Percentiles rank a stretch among this genome's conserved stretches.
These are phyloP conservation scores for Thereva nobilitata DNA, from an alignment of 2,888 invertebrate species.

Conservation along the genomic window DNA sequence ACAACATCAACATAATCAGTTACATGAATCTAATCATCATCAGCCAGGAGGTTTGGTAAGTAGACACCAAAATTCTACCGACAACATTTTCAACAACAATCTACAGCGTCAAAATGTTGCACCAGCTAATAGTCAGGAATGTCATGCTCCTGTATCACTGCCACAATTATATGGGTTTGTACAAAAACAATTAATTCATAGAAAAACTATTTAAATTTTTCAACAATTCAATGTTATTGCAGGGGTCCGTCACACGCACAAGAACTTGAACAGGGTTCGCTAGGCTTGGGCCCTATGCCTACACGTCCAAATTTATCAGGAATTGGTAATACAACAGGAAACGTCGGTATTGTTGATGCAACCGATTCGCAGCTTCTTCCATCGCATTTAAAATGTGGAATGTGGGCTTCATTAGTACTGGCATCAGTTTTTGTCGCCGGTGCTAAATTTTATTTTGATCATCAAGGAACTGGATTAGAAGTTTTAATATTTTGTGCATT, in stretches of 20 bases:
- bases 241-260: slow-evolving; percentile 46
- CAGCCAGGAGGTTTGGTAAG: slow-evolving; percentile 14
- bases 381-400: slow-evolving; percentile 68
- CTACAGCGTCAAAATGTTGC: slow-evolving; percentile 30
- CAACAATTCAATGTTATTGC: slow-evolving; percentile 30
- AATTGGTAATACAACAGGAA: not conserved
- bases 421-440: slow-evolving; percentile 72
- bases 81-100: slow-evolving; percentile 45
- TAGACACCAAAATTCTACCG: slow-evolving; percentile 36
- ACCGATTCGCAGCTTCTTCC: slow-evolving; percentile 59
- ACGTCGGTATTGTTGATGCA: slow-evolving; percentile 27
- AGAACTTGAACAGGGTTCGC: slow-evolving; percentile 45
- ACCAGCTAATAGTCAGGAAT: slow-evolving; percentile 40
- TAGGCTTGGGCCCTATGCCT: slow-evolving; percentile 44
- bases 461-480: slow-evolving; percentile 65
- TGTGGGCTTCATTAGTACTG: slow-evolving; percentile 73
- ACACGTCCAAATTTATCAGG: slow-evolving; percentile 41
- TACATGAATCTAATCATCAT: slow-evolving; percentile 21
- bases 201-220: not conserved
- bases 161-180: slow-evolving; percentile 48
- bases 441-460: slow-evolving; percentile 74
- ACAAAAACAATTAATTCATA: not conserved
- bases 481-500: slow-evolving; percentile 68
- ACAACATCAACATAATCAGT: slow-evolving; percentile 16
- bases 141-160: slow-evolving; percentile 43